These are phyloP conservation scores for Podarcis siculus DNA, from an alignment of 2,797 vertebrate species.

Conservation along the genomic window DNA sequence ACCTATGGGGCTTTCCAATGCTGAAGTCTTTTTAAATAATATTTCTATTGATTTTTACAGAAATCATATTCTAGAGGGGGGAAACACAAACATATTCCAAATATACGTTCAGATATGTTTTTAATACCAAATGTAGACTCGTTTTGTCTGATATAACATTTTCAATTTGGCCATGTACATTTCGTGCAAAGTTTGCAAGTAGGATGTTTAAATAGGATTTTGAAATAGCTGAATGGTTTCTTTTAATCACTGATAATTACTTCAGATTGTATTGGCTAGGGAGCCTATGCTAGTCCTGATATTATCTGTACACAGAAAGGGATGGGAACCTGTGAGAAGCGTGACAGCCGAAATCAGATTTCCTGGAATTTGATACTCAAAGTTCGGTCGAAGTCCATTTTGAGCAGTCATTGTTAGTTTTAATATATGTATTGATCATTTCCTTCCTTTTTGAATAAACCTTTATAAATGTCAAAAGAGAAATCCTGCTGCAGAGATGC, in stretches of 20 bases:
- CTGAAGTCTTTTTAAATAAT: background rate
- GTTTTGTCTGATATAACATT: background rate
- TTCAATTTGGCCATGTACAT: constrained; percentile 28
- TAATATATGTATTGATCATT: background rate
- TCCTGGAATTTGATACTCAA: background rate
- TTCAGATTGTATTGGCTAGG: background rate
- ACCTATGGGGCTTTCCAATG: background rate
- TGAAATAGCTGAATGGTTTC: constrained; percentile 17
- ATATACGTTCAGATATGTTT: background rate
- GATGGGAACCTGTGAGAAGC: too few relatives aligned
- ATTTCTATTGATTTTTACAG: background rate
- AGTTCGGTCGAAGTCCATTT: background rate
- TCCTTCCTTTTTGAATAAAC: background rate
- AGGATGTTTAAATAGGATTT: constrained; percentile 36
- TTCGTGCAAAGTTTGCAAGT: constrained; percentile 34
- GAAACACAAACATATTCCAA: background rate
- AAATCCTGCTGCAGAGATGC: background rate
- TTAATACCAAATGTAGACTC: too few relatives aligned
- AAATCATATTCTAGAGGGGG: background rate
- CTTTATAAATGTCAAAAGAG: background rate
- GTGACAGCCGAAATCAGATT: background rate
- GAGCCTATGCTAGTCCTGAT: background rate
- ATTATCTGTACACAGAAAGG: background rate
- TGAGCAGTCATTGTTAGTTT: background rate
- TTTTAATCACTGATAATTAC: background rate